Conservation (phyloP, 2,888 invertebrate species). For the Volucella zonaria region DNA sequence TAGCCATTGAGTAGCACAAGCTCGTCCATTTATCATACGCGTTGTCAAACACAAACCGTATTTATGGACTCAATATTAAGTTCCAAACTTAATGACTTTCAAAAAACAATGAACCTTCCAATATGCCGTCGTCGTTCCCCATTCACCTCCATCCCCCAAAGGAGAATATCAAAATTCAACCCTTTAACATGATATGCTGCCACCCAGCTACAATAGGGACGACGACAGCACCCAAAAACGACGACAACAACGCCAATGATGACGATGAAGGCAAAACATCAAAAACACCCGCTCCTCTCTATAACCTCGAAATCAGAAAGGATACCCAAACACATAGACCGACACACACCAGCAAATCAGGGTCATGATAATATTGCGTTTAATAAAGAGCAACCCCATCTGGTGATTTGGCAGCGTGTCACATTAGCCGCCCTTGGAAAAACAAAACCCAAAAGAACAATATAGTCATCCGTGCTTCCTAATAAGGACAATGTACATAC, state of each 20-base stretch:
- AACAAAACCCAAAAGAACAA: slow-evolving; percentile 15
- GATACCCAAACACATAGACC: background rate
- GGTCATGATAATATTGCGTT: slow-evolving; percentile 51
- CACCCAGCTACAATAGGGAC: background rate
- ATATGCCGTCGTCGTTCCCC: background rate
- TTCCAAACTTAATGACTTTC: slow-evolving; percentile 40
- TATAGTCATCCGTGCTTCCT: background rate
- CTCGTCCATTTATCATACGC: slow-evolving; percentile 28
- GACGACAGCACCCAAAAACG: background rate
- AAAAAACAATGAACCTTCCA: slow-evolving; percentile 18
- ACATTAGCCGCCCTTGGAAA: slow-evolving; percentile 38
- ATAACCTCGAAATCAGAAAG: background rate
- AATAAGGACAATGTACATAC: background rate
- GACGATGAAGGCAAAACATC: slow-evolving; percentile 24
- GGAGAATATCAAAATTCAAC: slow-evolving; percentile 44
- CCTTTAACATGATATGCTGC: slow-evolving; percentile 30
- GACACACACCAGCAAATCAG: background rate
- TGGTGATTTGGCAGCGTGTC: slow-evolving; percentile 64
- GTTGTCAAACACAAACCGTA: slow-evolving; percentile 42
- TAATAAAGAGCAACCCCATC: slow-evolving; percentile 59
- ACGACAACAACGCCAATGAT: background rate
- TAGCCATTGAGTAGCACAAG: too few relatives aligned
- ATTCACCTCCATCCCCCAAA: background rate
- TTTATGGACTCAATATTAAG: slow-evolving; percentile 48
- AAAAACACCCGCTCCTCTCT: slow-evolving; percentile 36